Evolutionary conservation across 2,888 invertebrate species (phyloP).

Genomic region (Cantharis lateralis): DNA sequence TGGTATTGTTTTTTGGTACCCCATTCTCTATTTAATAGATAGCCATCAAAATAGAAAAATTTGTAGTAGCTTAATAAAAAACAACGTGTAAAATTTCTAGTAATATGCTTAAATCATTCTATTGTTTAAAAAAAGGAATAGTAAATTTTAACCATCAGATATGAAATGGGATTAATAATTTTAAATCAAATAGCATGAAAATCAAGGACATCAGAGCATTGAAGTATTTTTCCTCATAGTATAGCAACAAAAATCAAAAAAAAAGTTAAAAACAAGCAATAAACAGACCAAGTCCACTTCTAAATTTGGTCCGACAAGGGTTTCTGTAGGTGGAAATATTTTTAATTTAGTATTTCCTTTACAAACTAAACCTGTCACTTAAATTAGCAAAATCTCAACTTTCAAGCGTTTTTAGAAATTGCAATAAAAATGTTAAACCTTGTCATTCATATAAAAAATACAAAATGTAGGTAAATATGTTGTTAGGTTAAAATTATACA

Average conservation of each 20-base stretch:
- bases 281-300: background rate
- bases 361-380: background rate
- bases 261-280: background rate
- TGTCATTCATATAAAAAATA: background rate
- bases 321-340: background rate
- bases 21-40: background rate
- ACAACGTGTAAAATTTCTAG: background rate
- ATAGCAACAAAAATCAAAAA: no score
- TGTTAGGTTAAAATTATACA: background rate
- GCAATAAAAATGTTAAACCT: background rate
- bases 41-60: background rate
- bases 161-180: background rate
- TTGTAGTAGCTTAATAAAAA: background rate
- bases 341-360: background rate
- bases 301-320: background rate
- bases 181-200: background rate
- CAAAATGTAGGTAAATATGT: constrained; percentile 1
- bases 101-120: background rate
- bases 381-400: background rate
- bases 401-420: background rate
- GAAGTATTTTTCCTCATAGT: background rate
- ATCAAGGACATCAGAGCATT: background rate
- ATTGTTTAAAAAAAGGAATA: background rate
- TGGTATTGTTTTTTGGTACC: background rate
- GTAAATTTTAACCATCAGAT: background rate